Conservation (phyloP, 1,140 invertebrate species). For the Hyposmocoma kahamanoa region DNA sequence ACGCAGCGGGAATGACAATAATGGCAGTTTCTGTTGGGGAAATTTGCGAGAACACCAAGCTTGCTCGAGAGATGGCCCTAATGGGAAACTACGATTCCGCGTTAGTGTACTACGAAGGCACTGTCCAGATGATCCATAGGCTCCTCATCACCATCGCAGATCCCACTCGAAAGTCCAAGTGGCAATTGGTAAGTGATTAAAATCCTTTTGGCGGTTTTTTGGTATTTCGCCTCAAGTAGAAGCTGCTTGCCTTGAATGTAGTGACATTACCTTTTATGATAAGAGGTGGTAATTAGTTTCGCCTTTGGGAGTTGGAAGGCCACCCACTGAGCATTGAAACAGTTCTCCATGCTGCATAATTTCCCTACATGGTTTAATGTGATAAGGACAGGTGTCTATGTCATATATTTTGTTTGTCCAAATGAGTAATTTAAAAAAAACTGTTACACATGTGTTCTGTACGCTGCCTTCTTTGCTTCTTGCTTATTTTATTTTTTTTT, state of each 20-base stretch:
- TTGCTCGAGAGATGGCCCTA: slow-evolving; percentile 94
- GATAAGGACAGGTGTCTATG: too few relatives aligned
- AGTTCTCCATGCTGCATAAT: slow-evolving; percentile 13
- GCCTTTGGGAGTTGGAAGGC: slow-evolving; percentile 48
- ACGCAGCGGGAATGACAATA: slow-evolving; percentile 78
- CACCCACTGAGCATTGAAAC: slow-evolving; percentile 21
- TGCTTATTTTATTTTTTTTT: too few relatives aligned
- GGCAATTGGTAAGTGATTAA: slow-evolving; percentile 84
- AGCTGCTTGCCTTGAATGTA: slow-evolving; percentile 34
- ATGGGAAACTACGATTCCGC: slow-evolving; percentile 97
- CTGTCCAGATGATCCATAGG: slow-evolving; percentile 91
- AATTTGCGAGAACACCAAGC: slow-evolving; percentile 93
- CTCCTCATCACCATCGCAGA: slow-evolving; percentile 87
- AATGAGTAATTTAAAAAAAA: too few relatives aligned
- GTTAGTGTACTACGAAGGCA: slow-evolving; percentile 95
- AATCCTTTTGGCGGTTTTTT: slow-evolving; percentile 15
- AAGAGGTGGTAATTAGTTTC: slow-evolving; percentile 49
- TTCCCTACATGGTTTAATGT: slow-evolving; percentile 10
- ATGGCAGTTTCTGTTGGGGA: slow-evolving; percentile 91
- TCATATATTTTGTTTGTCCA: too few relatives aligned
- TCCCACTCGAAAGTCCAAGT: slow-evolving; percentile 87
- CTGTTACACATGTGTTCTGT: too few relatives aligned
- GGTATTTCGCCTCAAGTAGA: slow-evolving; percentile 11
- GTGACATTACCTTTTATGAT: slow-evolving; percentile 57
- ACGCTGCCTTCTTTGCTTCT: too few relatives aligned